Evolutionary conservation across 2,888 invertebrate species (phyloP), one percentile per base, ranked within the genome.

Genomic region (Hemaris fuciformis): DNA sequence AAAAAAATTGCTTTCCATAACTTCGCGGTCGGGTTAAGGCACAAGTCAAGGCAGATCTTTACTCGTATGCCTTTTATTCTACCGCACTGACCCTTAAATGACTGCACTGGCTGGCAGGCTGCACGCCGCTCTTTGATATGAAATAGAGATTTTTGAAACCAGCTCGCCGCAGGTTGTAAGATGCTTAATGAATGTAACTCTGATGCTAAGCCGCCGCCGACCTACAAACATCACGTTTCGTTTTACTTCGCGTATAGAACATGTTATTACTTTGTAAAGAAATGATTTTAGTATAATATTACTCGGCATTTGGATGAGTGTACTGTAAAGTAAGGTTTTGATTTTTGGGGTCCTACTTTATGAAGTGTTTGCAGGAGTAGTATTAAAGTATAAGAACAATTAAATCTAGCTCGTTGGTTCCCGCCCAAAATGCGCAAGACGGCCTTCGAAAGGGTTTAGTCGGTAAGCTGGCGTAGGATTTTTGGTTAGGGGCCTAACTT

Each of bases 141-240:
- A 48, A 43, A 43, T 43, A 20, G 20, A 48, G 27, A 27, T 48
- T 27, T 48, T 48, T 48, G 22, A 15, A 48, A 27, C 25, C 48
- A 27, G 48, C 25, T 48, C 15, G 48, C 48, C 48, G 25, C 15
- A 27, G 25, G 25, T 25, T 7, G n/a, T 27, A 48, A 27, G 25
- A n/a, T 15, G 27, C 25, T 48, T 15, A 48, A 48, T 48, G 48
- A 48, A 48, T 48, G 48, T 48, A n/a, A 48, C 48, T 48, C 22
- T 45, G 48, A 48, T 48, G 25, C 15, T 27, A 48, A 48, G 48
- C 48, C 48, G 15, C 6, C 15, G 27, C 15, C 15, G 25, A 48
- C 27, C 27, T 48, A 25, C 6, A 48, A 48, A 27, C 25, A 2
- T 48, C 48, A 27, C 27, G 48, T 27, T 8, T 48, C 2, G 25